Conservation (phyloP, 2,888 invertebrate genomes). For the Lochmaea crataegi region DNA sequence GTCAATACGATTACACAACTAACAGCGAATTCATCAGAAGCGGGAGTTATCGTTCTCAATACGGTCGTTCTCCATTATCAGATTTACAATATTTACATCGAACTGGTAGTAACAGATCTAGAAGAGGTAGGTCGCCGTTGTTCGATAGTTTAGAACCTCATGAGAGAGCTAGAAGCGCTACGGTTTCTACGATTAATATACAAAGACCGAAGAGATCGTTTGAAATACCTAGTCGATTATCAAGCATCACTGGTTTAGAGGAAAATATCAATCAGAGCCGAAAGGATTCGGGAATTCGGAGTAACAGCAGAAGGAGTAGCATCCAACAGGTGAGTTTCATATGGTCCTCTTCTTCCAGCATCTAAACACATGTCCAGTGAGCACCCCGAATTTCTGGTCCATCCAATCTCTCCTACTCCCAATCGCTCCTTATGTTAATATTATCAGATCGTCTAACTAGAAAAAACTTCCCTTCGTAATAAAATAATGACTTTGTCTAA, state of each 20-base stretch:
- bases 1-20: constrained; percentile 61
- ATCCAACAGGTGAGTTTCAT: constrained; percentile 78
- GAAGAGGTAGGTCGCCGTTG: constrained; percentile 64
- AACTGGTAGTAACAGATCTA: constrained; percentile 65
- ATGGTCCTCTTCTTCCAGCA: too few relatives aligned
- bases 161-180: constrained; percentile 60
- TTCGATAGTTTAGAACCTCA: constrained; percentile 57
- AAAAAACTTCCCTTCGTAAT: too few relatives aligned
- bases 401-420: too few relatives aligned
- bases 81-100: constrained; percentile 63
- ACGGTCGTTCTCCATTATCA: constrained; percentile 70
- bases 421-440: too few relatives aligned
- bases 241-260: constrained; percentile 63
- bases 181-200: constrained; percentile 60
- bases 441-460: too few relatives aligned
- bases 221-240: constrained; percentile 61
- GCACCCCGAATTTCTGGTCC: too few relatives aligned
- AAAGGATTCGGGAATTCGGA: constrained; percentile 89
- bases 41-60: constrained; percentile 78
- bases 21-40: constrained; percentile 71
- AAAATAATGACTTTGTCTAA: too few relatives aligned
- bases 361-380: too few relatives aligned
- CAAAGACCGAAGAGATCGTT: constrained; percentile 66
- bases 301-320: constrained; percentile 86
- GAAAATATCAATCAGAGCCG: constrained; percentile 84